phyloP scores from a whole-genome alignment of 2,797 vertebrate species.

The Diceros bicornis region DNA sequence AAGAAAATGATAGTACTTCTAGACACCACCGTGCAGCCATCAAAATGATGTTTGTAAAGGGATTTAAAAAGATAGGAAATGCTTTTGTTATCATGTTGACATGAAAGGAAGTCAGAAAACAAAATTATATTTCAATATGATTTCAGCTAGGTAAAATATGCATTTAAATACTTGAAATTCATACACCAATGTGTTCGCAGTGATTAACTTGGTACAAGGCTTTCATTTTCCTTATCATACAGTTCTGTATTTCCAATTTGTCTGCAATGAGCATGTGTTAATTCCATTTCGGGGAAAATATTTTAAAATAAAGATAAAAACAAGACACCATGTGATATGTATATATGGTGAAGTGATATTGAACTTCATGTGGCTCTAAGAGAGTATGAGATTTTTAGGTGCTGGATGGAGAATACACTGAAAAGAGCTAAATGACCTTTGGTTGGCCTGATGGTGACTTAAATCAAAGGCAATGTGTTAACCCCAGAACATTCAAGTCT shows the following conservation, averaged over 20 bases:
- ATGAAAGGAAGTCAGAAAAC: slow-evolving; percentile 38
- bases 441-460: background rate
- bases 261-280: background rate
- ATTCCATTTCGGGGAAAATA: background rate
- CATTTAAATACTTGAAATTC: slow-evolving; percentile 1
- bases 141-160: background rate
- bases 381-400: background rate
- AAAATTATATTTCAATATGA: slow-evolving; percentile 50
- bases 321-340: background rate
- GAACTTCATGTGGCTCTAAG: background rate
- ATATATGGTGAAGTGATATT: background rate
- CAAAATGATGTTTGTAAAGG: slow-evolving; percentile 28
- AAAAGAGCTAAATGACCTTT: background rate
- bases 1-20: slow-evolving; percentile 51
- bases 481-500: background rate
- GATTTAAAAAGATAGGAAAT: slow-evolving; percentile 6
- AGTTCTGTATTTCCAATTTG: background rate
- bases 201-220: background rate
- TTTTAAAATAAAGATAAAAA: slow-evolving; percentile 9
- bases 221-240: slow-evolving; percentile 37
- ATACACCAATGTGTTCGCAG: background rate
- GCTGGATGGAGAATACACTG: background rate
- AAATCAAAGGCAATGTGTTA: background rate
- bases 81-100: slow-evolving; percentile 36
- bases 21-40: background rate